Evolutionary conservation across 2,113 vertebrate species (phyloP).

Genomic region (Clarias gariepinus): DNA sequence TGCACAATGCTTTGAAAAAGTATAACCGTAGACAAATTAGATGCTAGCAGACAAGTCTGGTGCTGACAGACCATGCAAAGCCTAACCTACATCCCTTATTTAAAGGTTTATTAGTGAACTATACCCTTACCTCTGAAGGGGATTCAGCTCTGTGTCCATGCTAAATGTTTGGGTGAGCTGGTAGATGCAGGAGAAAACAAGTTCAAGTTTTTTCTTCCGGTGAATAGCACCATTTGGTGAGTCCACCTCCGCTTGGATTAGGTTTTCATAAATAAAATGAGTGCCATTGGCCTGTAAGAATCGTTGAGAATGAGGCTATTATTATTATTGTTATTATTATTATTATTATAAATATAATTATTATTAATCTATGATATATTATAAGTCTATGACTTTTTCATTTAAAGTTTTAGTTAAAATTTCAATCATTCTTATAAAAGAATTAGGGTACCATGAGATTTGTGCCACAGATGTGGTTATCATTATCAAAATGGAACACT

Average conservation of each 20-base stretch:
- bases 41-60: too few species aligned
- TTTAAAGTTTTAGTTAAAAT: too few species aligned
- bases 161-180: slow-evolving; percentile 21
- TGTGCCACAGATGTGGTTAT: slow-evolving; percentile 63
- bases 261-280: slow-evolving; percentile 41
- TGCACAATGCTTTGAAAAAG: slow-evolving; percentile 56
- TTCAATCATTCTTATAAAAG: too few species aligned
- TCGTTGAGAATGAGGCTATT: background rate
- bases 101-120: background rate
- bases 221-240: background rate
- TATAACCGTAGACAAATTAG: background rate
- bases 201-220: slow-evolving; percentile 25
- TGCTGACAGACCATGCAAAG: background rate
- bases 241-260: slow-evolving; percentile 7
- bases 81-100: background rate
- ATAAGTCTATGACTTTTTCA: too few species aligned
- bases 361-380: too few species aligned
- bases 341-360: too few species aligned
- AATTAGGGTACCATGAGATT: slow-evolving; percentile 57
- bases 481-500: slow-evolving; percentile 64
- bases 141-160: slow-evolving; percentile 33
- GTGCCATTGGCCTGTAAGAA: slow-evolving; percentile 40
- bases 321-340: too few species aligned
- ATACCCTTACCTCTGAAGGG: slow-evolving; percentile 8
- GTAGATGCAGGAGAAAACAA: slow-evolving; percentile 39